Evolutionary conservation across 2,888 invertebrate species (phyloP).

Genomic region (Phalera bucephala): DNA sequence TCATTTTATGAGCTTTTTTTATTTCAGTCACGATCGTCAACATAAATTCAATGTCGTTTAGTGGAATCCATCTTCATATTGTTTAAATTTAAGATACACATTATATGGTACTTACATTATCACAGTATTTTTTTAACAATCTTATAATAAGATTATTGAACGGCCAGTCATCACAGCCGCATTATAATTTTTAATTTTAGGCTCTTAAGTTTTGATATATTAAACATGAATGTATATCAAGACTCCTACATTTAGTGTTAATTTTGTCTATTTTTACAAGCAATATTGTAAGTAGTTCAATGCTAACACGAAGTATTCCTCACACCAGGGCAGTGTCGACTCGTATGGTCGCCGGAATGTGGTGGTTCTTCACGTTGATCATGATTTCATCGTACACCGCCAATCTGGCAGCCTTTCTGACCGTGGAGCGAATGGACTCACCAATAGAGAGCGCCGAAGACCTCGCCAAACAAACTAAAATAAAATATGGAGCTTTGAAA

Average conservation of each 20-base stretch:
- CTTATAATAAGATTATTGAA: neutral
- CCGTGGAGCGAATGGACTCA: conserved; percentile 96
- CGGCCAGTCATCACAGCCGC: neutral
- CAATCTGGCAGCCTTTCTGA: conserved; percentile 96
- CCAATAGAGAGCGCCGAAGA: conserved; percentile 98
- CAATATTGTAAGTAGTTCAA: no score
- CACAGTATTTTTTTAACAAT: neutral
- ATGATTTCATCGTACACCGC: conserved; percentile 99
- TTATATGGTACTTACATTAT: conserved; percentile 11
- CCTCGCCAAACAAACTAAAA: conserved; percentile 97
- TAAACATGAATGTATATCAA: no score
- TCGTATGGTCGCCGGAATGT: conserved; percentile 94
- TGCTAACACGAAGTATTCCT: no score
- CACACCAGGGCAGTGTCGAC: conserved; percentile 94
- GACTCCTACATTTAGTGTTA: no score
- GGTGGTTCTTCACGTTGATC: conserved; percentile 98
- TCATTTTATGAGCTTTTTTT: no score
- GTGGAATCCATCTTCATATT: conserved; percentile 7
- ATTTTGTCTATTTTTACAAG: no score
- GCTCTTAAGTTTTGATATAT: no score
- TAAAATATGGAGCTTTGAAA: conserved; percentile 97
- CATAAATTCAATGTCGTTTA: no score
- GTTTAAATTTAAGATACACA: conserved; percentile 17
- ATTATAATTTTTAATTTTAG: no score
- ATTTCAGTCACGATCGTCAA: no score